Base-by-base conservation (phyloP, 2,797 vertebrate species). In the Echiichthys vipera region DNA sequence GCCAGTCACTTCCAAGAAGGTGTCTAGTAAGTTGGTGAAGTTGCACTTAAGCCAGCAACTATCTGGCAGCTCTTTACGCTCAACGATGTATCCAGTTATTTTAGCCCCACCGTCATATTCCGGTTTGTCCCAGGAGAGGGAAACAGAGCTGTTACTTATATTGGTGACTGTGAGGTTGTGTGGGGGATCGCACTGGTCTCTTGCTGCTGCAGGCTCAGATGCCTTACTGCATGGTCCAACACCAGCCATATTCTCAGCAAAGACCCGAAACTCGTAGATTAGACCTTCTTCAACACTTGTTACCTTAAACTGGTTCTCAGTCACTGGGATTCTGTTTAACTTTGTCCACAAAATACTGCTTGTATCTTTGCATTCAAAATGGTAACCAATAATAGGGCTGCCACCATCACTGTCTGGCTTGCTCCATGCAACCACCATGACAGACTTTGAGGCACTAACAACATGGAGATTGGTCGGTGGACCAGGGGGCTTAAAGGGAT, bases 21-120 rank as follows among this genome's bases (percentile, higher is more conserved):
- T 99, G 88, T 99, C 97, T 86, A 95, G 94, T 50, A 99, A 83
- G 50, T 96, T 99, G 53, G 96, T 95, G 85, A 97, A 99, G 89
- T 98, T 99, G 87, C 97, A 98, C 77, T 99, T 99, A 47, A 99
- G 94, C 98, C 98, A 99, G 75, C 97, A 96, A 50, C 95, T 96
- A 12, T 97, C 96, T 80, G 97, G 98, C 14, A 98, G 58, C 71
- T 99, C 96, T 91, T 94, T 97, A 15, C 93, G 94, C 86, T 99
- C 98, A 88, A 99, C 94, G 82, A 97, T 94, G 79, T 99, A 99
- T 40, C 97, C 97, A 47, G 95, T 99, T 87, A 99, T 95, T 92
- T 96, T 98, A 88, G 97, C 97, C 51, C 98, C 98, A 74, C 98
- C 98, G 65, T 99, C 97, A 54, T 97, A 97, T 92, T 95, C 95